Conservation (phyloP, 2,797 vertebrate genomes). For the Thaleichthys pacificus region DNA sequence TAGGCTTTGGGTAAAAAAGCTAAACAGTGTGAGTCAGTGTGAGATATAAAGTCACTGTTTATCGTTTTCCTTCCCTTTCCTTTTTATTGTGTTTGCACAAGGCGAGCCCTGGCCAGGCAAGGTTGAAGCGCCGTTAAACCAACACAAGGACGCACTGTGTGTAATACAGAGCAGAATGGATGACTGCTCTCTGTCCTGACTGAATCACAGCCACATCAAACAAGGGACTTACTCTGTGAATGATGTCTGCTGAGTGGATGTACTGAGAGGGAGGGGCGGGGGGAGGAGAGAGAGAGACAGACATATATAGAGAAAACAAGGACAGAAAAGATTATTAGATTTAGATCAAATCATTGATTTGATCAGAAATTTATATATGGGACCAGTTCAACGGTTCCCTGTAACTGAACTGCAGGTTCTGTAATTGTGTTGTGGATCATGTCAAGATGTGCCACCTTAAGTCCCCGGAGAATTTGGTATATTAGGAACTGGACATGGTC, state of each 20-base stretch:
- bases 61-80: constrained; percentile 22
- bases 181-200: background rate
- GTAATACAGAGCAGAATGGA: background rate
- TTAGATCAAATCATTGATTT: constrained; percentile 12
- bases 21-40: background rate
- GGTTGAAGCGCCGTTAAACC: constrained; percentile 26
- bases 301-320: constrained; percentile 44
- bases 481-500: constrained; percentile 99
- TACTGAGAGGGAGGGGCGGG: constrained; percentile 76
- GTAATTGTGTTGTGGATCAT: background rate
- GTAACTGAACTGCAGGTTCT: background rate
- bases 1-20: background rate
- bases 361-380: background rate
- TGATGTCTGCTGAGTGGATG: constrained; percentile 97
- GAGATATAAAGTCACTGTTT: constrained; percentile 21
- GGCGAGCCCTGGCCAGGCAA: background rate
- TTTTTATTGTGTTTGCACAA: constrained; percentile 35
- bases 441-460: constrained; percentile 82
- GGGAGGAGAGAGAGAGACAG: constrained; percentile 22
- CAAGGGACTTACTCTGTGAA: constrained; percentile 91
- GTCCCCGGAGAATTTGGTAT: constrained; percentile 95
- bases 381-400: too few relatives aligned
- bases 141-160: constrained; percentile 9
- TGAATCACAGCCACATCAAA: constrained; percentile 13
- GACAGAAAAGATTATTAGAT: constrained; percentile 7